Evolutionary conservation across 2,113 vertebrate genomes (phyloP).

Genomic region (Bambusicola thoracicus): DNA sequence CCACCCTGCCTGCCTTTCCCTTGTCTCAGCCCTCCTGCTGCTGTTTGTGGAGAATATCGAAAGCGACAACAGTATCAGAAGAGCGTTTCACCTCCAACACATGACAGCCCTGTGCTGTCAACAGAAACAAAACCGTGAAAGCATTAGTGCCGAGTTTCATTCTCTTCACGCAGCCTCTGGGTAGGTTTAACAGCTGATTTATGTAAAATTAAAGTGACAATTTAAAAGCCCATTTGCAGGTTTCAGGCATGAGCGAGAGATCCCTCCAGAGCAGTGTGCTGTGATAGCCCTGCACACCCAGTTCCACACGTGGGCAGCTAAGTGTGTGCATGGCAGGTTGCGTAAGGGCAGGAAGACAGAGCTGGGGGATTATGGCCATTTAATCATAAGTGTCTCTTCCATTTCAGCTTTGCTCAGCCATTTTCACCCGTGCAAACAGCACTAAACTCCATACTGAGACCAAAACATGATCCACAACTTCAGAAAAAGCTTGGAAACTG

Average conservation of each 20-base stretch:
- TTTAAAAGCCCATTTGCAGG: not conserved
- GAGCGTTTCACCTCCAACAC: not conserved
- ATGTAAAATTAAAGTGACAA: not conserved
- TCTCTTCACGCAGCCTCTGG: not conserved
- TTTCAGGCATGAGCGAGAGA: not conserved
- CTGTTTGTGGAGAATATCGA: not conserved
- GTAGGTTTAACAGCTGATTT: not conserved
- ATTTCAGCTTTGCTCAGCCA: not conserved
- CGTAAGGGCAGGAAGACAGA: not conserved
- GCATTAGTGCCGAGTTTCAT: not conserved
- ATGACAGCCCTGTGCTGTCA: not conserved
- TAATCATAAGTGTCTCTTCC: not conserved
- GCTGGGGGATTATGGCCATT: not conserved
- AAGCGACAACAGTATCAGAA: not conserved
- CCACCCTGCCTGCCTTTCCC: not conserved
- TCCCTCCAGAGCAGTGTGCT: not conserved
- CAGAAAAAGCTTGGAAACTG: not conserved
- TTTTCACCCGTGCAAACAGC: not conserved
- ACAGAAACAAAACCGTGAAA: rapidly evolving
- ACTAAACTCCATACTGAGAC: not conserved
- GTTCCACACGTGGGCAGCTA: not conserved
- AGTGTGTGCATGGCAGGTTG: rapidly evolving
- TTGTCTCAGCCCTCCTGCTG: not conserved
- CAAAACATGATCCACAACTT: not conserved
- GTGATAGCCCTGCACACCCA: not conserved